Base-by-base conservation (phyloP, 2,113 vertebrate species). In the Channa maculata region DNA sequence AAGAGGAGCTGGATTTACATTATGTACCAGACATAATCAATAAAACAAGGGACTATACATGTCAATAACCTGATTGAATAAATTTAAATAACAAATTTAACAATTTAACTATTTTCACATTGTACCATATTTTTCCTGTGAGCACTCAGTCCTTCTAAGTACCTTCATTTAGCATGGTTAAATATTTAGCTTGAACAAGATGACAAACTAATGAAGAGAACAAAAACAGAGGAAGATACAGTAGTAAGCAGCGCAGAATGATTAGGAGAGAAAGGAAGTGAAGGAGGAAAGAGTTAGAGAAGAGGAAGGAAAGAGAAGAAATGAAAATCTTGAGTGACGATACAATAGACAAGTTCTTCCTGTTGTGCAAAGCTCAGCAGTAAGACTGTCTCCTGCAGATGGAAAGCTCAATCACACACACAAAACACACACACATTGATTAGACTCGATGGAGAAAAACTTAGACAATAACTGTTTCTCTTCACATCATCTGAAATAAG, bases 401-500 rank as follows among this genome's bases (percentile, higher is more conserved):
- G 36, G 2, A 43, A 37, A 36, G 14, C 57, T 65, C 33, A 65
- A 13, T 43, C 43, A 53, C 36, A 66, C 46, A 65, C 57, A 49
- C 10, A 58, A 64, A 39, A 54, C 50, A 37, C 39, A 68, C 12
- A 52, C 70, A 51, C 36, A 48, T 24, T 24, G 24, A 24, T 24
- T 24, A 24, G 24, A 24, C 24, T 24, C 24, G 24, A 24, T 24
- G 24, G 24, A 24, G 24, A 24, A 24, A 24, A 24, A 24, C 71
- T 79, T 3, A 34, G 69, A 85, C 70, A 55, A 70, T 53, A 63
- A 65, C 63, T 8, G 36, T 60, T 80, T 79, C 70, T 64, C 62
- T 55, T 61, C 57, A 80, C 71, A 65, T 79, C 72, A 41, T 72
- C 61, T 52, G 78, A 88, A 88, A 80, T 80, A 80, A 82, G 70